Base-by-base conservation (phyloP, 2,113 vertebrate species). In the Nothobranchius furzeri region DNA sequence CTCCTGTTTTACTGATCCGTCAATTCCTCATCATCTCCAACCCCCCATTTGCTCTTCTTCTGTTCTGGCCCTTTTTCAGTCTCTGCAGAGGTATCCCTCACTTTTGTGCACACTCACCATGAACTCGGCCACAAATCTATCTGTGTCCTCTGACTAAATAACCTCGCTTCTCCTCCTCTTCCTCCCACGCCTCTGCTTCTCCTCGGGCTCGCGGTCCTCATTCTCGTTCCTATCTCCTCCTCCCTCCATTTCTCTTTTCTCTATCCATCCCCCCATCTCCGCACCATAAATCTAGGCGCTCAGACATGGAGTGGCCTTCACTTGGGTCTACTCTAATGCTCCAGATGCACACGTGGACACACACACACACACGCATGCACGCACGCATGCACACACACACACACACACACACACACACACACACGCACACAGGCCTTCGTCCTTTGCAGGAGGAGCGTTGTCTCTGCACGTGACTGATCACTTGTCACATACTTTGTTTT, bases 241-340 rank as follows among this genome's bases (percentile, higher is more conserved):
- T 81, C 72, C 87, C 77, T 80, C 80, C 72, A 79, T 81, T 81
- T 61, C 68, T 88, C 68, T 79, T 74, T 80, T 62, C 30, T 73
- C 85, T 75, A 74, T 71, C 78, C 50, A 1, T 67, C 65, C 63
- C 71, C 56, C 46, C 46, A 83, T 87, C 82, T 76, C 69, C 36
- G 46, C 56, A 12, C 76, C 81, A 91, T 91, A 90, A 91, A 92
- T 92, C 88, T 87, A 77, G 76, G 53, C 46, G 69, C 78, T 80
- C 76, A 74, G 88, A 85, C 71, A 40, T 7, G 40, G 54, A 73
- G 79, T 81, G 88, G 85, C 80, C 79, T 91, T 91, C 87, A 79
- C 69, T 66, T 15, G 6, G 78, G 68, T 78, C 81, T 64, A 50
- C 78, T 75, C 59, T 75, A 60, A 81, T 79, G 82, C 71, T 62